Percentiles rank a stretch among this genome's conserved stretches.
Evolutionary conservation across 1,140 invertebrate species (phyloP).

Genomic region (Nylanderia fulva): DNA sequence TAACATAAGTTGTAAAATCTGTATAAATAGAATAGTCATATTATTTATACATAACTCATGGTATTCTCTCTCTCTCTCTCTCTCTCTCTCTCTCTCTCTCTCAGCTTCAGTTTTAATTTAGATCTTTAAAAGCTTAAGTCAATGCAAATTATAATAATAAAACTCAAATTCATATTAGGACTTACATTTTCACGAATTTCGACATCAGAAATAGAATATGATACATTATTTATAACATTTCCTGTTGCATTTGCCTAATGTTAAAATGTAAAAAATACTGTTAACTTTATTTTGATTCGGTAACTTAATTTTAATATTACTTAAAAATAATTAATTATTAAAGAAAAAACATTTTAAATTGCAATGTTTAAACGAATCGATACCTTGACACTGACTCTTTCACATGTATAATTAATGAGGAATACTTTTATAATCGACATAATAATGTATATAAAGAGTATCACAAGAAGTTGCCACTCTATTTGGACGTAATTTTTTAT

Average conservation of each 20-base stretch:
- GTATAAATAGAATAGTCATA: neutral
- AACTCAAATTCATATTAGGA: no score
- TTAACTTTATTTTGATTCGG: neutral
- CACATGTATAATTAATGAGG: slow-evolving; percentile 3
- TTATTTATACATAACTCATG: neutral
- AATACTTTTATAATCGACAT: neutral
- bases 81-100: no score
- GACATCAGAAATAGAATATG: neutral
- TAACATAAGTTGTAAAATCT: slow-evolving; percentile 25
- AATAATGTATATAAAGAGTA: neutral
- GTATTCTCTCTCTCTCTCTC: no score
- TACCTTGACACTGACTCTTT: slow-evolving; percentile 27
- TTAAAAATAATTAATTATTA: no score
- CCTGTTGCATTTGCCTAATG: slow-evolving; percentile 1
- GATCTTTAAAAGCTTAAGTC: no score
- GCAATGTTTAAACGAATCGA: neutral
- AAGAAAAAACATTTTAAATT: neutral
- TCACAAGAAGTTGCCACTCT: no score
- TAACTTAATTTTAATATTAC: neutral
- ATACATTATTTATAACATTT: neutral
- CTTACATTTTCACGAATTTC: slow-evolving; percentile 2
- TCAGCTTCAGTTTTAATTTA: neutral
- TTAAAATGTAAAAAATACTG: neutral
- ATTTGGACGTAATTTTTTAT: neutral
- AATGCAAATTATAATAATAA: no score